Percentiles rank a stretch among this genome's conserved stretches.
Evolutionary conservation across 2,888 invertebrate species (phyloP).

Genomic region (Archips xylosteana): DNA sequence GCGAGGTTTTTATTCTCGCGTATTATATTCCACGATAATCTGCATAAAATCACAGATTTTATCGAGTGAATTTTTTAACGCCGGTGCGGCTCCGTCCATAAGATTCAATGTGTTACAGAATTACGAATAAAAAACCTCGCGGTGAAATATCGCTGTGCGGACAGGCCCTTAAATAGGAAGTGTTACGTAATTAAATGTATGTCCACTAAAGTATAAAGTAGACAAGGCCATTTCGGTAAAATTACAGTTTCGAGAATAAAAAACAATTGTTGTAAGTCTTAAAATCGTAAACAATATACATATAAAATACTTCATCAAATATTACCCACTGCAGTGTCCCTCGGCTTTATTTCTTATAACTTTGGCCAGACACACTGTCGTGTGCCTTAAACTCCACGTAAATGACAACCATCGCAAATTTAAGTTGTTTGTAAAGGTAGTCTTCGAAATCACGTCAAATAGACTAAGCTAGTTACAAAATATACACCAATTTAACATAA

Average conservation of each 20-base stretch:
- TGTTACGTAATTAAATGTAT: slow-evolving; percentile 6
- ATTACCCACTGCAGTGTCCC: not conserved
- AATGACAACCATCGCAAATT: slow-evolving; percentile 2
- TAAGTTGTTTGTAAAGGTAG: not conserved
- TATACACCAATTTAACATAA: not conserved
- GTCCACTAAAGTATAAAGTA: slow-evolving; percentile 4
- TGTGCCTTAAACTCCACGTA: not conserved
- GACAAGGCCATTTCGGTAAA: slow-evolving; percentile 16
- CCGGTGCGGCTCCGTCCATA: no score
- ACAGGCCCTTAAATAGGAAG: not conserved
- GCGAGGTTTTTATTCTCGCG: no score
- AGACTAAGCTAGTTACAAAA: not conserved
- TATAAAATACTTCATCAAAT: slow-evolving; percentile 14
- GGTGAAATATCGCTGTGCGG: no score
- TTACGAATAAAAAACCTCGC: no score
- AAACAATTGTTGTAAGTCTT: not conserved
- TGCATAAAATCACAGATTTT: no score
- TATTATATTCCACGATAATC: no score
- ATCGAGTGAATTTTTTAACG: no score
- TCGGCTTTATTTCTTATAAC: no score
- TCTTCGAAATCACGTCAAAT: not conserved
- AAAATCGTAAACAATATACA: slow-evolving; percentile 17
- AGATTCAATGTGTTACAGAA: no score
- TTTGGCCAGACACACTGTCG: no score
- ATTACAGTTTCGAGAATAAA: not conserved